phyloP scores from a whole-genome alignment of 2,113 vertebrate species.

The Leucopsar rothschildi region DNA sequence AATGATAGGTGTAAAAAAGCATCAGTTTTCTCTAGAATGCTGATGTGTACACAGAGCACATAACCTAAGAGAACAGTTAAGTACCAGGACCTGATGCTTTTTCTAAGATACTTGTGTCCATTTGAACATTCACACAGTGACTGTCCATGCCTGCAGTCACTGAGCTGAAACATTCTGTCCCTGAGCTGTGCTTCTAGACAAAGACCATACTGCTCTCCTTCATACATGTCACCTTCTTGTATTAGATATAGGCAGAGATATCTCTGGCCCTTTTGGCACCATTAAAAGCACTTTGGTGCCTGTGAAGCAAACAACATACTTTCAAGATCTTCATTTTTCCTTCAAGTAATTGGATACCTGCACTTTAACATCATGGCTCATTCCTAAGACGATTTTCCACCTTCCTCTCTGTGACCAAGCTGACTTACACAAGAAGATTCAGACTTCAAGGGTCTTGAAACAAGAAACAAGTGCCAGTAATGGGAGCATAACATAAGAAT shows the following conservation, averaged over 20 bases:
- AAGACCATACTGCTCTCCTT: neutral
- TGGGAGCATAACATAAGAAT: neutral
- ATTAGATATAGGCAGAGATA: neutral
- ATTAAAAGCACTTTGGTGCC: neutral
- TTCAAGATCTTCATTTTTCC: neutral
- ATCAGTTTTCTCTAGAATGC: neutral
- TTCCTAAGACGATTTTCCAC: neutral
- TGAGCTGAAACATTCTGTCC: neutral
- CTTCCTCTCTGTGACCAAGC: neutral
- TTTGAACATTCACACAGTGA: neutral
- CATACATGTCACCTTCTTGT: neutral
- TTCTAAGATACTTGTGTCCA: neutral
- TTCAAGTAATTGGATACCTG: neutral
- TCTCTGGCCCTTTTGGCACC: neutral
- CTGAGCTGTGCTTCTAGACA: neutral
- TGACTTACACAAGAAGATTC: neutral
- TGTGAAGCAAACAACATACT: neutral
- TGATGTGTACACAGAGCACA: neutral
- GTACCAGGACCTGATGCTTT: neutral
- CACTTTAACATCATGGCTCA: neutral
- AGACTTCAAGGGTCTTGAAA: neutral
- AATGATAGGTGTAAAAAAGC: neutral
- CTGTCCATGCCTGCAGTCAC: neutral
- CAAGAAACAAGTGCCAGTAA: neutral
- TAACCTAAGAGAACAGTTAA: neutral